A percentile compares a stretch with the other conserved stretches of the same genome.
These are phyloP conservation scores for Parapristionchus giblindavisi DNA, from an alignment of 2,888 invertebrate genomes.

Conservation along the genomic window DNA sequence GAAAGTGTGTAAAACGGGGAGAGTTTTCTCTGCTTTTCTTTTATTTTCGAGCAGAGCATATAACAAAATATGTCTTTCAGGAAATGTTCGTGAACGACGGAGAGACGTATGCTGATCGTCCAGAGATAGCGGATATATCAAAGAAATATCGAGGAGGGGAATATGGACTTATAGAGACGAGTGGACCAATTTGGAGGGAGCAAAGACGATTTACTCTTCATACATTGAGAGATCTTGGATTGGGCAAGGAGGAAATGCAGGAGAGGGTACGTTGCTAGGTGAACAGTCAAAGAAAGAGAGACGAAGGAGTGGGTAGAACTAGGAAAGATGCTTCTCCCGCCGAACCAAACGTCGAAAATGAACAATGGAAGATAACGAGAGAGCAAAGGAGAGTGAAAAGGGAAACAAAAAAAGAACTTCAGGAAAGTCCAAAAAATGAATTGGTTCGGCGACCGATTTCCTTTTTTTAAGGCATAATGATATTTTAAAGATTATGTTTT, in stretches of 20 bases:
- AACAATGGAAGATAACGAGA: too few relatives aligned
- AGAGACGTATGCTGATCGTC: slow-evolving; percentile 26
- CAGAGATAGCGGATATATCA: neutral
- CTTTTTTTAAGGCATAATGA: too few relatives aligned
- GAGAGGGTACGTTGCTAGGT: slow-evolving; percentile 47
- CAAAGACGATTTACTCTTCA: slow-evolving; percentile 45
- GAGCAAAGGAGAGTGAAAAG: too few relatives aligned
- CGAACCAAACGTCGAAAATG: too few relatives aligned
- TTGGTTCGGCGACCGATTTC: too few relatives aligned
- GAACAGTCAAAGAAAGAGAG: too few relatives aligned
- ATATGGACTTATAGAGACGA: slow-evolving; percentile 29
- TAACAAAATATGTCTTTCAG: neutral
- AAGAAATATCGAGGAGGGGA: slow-evolving; percentile 27
- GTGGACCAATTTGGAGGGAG: slow-evolving; percentile 33
- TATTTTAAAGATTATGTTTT: too few relatives aligned
- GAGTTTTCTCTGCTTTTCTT: neutral
- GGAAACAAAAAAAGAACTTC: too few relatives aligned
- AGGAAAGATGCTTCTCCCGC: too few relatives aligned
- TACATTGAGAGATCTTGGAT: slow-evolving; percentile 47
- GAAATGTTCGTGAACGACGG: slow-evolving; percentile 35
- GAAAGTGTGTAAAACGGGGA: neutral
- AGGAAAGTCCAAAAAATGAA: too few relatives aligned
- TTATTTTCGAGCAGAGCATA: neutral
- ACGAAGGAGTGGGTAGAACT: too few relatives aligned
- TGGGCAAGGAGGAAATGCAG: slow-evolving; percentile 52